Conservation (phyloP, 2,888 invertebrate species). For the Brenthis daphne region DNA sequence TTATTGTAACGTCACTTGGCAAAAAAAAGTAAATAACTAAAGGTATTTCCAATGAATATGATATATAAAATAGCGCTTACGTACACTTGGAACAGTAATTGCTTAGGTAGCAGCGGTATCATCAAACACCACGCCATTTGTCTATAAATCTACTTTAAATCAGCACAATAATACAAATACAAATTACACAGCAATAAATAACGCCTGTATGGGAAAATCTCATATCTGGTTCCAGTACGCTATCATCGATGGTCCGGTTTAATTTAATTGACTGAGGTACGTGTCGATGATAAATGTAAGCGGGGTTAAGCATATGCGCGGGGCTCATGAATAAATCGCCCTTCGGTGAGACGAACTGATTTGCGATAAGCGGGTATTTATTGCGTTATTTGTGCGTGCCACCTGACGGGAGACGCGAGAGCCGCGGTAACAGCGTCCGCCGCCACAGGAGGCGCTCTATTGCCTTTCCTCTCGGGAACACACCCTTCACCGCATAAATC, state of each 20-base stretch:
- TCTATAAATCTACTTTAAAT: conserved; percentile 55
- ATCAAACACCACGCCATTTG: conserved; percentile 50
- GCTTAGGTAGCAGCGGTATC: conserved; percentile 33
- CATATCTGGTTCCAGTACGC: conserved; percentile 65
- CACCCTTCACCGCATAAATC: conserved; percentile 64
- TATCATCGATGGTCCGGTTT: conserved; percentile 75
- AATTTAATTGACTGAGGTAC: conserved; percentile 78
- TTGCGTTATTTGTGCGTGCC: conserved; percentile 75
- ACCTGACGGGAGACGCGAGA: conserved; percentile 53
- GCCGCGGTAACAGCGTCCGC: conserved; percentile 47
- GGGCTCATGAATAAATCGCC: conserved; percentile 76
- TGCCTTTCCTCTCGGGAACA: conserved; percentile 56
- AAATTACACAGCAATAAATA: conserved; percentile 72
- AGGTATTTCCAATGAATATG: neutral
- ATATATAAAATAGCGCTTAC: neutral
- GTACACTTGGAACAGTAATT: conserved; percentile 7
- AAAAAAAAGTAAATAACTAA: too few relatives aligned
- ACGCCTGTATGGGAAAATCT: conserved; percentile 62
- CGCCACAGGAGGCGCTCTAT: conserved; percentile 70
- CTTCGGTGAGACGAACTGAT: conserved; percentile 75
- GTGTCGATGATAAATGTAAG: conserved; percentile 77
- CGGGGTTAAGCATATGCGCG: conserved; percentile 75
- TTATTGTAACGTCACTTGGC: too few relatives aligned
- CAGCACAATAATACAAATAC: conserved; percentile 62
- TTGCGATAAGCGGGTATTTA: conserved; percentile 81